phyloP scores from a whole-genome alignment of 2,113 vertebrate species.

The Austrofundulus limnaeus region DNA sequence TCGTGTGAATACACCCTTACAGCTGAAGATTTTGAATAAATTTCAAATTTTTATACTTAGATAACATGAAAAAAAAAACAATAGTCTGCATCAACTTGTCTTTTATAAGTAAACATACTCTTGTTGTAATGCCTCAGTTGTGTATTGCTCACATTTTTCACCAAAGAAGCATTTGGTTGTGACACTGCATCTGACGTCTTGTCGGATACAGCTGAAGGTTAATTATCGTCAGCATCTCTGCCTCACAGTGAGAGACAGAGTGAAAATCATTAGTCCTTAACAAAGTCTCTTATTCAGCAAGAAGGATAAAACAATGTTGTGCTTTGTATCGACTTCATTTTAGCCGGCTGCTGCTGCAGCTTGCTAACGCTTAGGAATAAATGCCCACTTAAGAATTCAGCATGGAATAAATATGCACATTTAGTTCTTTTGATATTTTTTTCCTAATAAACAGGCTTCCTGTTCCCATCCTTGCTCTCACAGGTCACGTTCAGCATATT shows the following conservation, averaged over 20 bases:
- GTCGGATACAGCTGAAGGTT: conserved; percentile 61
- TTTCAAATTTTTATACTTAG: too few relatives aligned
- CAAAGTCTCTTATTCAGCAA: conserved; percentile 52
- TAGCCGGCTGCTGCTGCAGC: conserved; percentile 12
- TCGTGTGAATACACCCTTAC: too few relatives aligned
- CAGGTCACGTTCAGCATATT: conserved; percentile 41
- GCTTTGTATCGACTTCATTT: conserved; percentile 34
- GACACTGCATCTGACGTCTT: background rate
- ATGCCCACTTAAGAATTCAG: background rate
- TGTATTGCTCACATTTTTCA: background rate
- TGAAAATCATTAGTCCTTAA: conserved; percentile 53
- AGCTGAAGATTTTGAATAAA: too few relatives aligned
- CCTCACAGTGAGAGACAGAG: conserved; percentile 38
- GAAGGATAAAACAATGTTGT: conserved; percentile 23
- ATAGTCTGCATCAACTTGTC: too few relatives aligned
- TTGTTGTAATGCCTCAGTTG: too few relatives aligned
- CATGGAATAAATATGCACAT: conserved; percentile 11
- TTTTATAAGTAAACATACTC: too few relatives aligned
- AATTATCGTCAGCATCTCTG: conserved; percentile 34
- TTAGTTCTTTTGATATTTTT: too few relatives aligned
- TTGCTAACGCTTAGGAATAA: conserved; percentile 19
- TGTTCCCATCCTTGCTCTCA: conserved; percentile 7
- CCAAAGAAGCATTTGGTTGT: background rate
- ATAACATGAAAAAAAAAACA: too few relatives aligned
- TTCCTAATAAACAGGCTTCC: background rate